Evolutionary conservation across 2,888 invertebrate genomes (phyloP).

Genomic region (Noctua comes): DNA sequence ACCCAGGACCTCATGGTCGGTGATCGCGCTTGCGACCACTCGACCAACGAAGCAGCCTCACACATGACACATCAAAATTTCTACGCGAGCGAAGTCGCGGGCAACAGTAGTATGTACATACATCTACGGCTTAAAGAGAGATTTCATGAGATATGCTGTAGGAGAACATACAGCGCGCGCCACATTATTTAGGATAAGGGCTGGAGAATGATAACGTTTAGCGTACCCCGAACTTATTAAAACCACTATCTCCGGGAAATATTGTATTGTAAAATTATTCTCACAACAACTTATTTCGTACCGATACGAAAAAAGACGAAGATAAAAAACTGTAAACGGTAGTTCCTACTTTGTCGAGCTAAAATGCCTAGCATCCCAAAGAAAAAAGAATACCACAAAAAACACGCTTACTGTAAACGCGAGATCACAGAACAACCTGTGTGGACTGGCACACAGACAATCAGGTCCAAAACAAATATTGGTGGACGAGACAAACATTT

Average conservation of each 20-base stretch:
- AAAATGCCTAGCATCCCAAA: neutral
- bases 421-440: conserved; percentile 9
- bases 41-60: too few relatives aligned
- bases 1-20: too few relatives aligned
- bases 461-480: conserved; percentile 44
- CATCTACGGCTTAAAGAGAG: neutral
- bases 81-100: too few relatives aligned
- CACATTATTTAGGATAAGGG: neutral
- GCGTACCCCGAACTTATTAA: neutral
- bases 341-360: neutral
- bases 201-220: neutral
- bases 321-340: neutral
- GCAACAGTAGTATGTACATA: too few relatives aligned
- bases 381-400: conserved; percentile 15
- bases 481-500: conserved; percentile 32
- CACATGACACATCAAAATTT: too few relatives aligned
- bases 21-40: too few relatives aligned
- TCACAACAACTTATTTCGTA: neutral
- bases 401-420: conserved; percentile 20
- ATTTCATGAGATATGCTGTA: neutral
- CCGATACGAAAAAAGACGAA: neutral
- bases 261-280: neutral
- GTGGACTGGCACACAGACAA: conserved; percentile 39
- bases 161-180: neutral
- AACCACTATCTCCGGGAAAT: neutral